Evolutionary conservation across 2,113 vertebrate genomes (phyloP).

Genomic region (Orientallactaga bullata): DNA sequence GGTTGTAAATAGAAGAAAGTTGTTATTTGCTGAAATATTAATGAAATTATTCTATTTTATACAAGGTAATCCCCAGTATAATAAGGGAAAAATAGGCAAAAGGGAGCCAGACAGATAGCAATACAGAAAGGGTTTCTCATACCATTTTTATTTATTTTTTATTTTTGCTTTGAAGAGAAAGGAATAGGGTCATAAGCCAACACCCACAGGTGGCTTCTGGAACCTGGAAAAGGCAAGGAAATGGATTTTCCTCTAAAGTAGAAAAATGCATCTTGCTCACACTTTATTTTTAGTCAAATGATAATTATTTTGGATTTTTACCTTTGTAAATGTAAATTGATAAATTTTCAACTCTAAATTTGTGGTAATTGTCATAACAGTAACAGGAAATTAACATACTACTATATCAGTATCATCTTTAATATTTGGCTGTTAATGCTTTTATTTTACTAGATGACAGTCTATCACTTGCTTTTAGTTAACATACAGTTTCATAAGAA

Average conservation of each 20-base stretch:
- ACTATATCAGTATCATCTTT: background rate
- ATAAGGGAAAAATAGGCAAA: background rate
- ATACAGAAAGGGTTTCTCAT: accelerated
- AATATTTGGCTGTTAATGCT: background rate
- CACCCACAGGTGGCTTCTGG: too few relatives aligned
- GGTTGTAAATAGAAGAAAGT: background rate
- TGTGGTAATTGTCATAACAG: background rate
- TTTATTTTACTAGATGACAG: slow-evolving; percentile 34
- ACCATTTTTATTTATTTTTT: too few relatives aligned
- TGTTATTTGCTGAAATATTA: background rate
- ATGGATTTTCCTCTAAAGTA: background rate
- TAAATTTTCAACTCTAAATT: background rate
- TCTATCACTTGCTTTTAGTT: background rate
- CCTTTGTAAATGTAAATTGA: background rate
- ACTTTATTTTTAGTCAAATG: background rate
- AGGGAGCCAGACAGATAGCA: background rate
- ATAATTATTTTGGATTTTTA: background rate
- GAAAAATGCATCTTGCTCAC: background rate
- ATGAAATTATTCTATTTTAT: background rate
- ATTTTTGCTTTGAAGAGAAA: background rate
- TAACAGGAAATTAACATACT: background rate
- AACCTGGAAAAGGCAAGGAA: background rate
- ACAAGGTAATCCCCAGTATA: accelerated
- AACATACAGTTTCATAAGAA: background rate
- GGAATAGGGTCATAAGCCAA: background rate